phyloP scores from a whole-genome alignment of 2,113 vertebrate species.

The Macaca mulatta region DNA sequence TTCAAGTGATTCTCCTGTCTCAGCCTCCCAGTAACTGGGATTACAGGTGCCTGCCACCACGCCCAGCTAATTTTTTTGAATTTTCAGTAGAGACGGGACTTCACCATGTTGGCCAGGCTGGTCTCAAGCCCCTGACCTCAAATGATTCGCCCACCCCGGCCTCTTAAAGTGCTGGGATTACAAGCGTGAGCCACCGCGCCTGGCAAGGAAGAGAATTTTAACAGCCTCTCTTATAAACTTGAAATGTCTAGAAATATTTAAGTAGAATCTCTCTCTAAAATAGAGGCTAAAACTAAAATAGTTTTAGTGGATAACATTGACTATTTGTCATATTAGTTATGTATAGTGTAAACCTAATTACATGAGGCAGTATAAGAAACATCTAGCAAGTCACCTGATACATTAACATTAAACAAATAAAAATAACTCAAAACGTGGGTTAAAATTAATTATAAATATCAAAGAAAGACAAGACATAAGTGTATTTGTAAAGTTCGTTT shows the following conservation, averaged over 20 bases:
- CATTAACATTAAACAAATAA: neutral
- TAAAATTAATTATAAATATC: neutral
- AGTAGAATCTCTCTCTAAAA: neutral
- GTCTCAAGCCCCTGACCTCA: no score
- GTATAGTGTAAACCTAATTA: neutral
- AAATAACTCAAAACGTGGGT: neutral
- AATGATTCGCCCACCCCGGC: no score
- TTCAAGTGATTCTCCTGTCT: no score
- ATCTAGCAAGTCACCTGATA: neutral
- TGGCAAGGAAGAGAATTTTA: neutral
- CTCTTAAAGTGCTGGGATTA: no score
- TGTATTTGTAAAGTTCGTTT: neutral
- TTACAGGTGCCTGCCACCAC: no score
- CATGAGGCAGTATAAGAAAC: neutral
- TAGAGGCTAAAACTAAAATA: neutral
- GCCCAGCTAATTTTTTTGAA: no score
- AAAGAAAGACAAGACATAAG: neutral
- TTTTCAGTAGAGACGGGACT: no score
- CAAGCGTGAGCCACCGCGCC: rapidly evolving
- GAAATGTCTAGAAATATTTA: neutral
- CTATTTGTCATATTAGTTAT: neutral
- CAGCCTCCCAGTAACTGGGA: no score
- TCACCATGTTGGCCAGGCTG: no score
- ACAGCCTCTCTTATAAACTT: neutral
- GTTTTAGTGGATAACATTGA: neutral